Evolutionary conservation across 2,888 invertebrate species (phyloP), one percentile per base, ranked within the genome.

Genomic region (Lymantria dispar): DNA sequence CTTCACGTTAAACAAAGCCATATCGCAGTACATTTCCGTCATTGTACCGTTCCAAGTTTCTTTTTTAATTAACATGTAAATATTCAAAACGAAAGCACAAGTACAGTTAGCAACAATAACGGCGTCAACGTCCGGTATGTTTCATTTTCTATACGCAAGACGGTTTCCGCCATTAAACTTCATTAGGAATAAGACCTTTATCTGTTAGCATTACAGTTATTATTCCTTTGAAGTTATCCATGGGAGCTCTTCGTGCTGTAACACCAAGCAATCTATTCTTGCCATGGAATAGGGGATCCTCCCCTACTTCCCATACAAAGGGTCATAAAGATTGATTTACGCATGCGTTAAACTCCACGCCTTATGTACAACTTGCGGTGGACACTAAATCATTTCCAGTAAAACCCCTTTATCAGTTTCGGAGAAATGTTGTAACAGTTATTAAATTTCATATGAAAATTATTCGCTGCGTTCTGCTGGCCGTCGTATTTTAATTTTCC

Each of bases 281-380:
- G 66, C 62, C 55, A 71, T 68, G 52, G 57, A 58, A 67, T 66
- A 70, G 72, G 80, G 78, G 67, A 71, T 70, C 58, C 60, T 70
- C 76, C 82, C 81, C 75, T 78, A 12, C 45, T 54, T 64, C 58
- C 58, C 54, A 52, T 60, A 80, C 81, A 85, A 83, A 84, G 80
- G 80, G 73, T 70, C 78, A 73, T 87, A 85, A 85, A 83, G 58
- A 61, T 83, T 87, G 82, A 86, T 87, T 88, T 87, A 88, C 75
- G 77, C 68, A 72, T 56, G 56, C 73, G 72, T 78, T 72, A 71
- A 79, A 74, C 63, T 59, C 62, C 40, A 64, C 61, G 10, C 58
- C 45, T 59, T 48, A 60, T 50, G 72, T 69, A 56, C 69, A 73
- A 70, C 61, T 52, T 57, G 68, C 48, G 71, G 73, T 72, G 52